Conservation (phyloP, 2,888 invertebrate genomes). For the Dendrolimus pini region DNA sequence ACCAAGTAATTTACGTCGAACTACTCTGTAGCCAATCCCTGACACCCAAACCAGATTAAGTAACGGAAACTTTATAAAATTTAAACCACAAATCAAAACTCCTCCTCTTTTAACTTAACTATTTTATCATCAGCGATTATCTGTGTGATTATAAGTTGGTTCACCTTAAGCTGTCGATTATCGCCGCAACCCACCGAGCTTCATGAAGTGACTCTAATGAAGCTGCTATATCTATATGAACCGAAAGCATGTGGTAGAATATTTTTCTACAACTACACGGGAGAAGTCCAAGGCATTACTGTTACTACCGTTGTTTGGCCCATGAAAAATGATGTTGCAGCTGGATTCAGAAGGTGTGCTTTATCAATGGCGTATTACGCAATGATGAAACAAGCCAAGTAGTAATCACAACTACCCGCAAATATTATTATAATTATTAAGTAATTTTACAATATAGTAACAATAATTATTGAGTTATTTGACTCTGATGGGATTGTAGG, state of each 20-base stretch:
- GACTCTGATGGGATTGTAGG: too few relatives aligned
- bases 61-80: too few relatives aligned
- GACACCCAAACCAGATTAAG: too few relatives aligned
- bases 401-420: too few relatives aligned
- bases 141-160: conserved; percentile 39
- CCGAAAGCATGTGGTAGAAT: conserved; percentile 46
- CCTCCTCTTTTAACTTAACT: background rate
- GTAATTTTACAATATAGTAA: too few relatives aligned
- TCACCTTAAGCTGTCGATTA: conserved; percentile 41
- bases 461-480: too few relatives aligned
- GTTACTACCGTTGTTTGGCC: conserved; percentile 46
- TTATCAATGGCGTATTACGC: background rate
- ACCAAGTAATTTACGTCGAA: too few relatives aligned
- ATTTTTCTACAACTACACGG: conserved; percentile 53
- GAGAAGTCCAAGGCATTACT: conserved; percentile 6
- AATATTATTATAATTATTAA: too few relatives aligned
- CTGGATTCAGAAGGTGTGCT: conserved; percentile 41
- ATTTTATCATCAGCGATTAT: conserved; percentile 32
- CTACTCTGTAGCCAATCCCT: too few relatives aligned
- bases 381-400: too few relatives aligned
- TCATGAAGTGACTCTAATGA: conserved; percentile 50
- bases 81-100: too few relatives aligned
- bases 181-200: conserved; percentile 35
- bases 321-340: conserved; percentile 35
- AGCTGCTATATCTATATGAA: conserved; percentile 57